Percentiles rank a stretch among this genome's conserved stretches.
Conservation (phyloP, 2,113 vertebrate genomes). For the Epinephelus fuscoguttatus region DNA sequence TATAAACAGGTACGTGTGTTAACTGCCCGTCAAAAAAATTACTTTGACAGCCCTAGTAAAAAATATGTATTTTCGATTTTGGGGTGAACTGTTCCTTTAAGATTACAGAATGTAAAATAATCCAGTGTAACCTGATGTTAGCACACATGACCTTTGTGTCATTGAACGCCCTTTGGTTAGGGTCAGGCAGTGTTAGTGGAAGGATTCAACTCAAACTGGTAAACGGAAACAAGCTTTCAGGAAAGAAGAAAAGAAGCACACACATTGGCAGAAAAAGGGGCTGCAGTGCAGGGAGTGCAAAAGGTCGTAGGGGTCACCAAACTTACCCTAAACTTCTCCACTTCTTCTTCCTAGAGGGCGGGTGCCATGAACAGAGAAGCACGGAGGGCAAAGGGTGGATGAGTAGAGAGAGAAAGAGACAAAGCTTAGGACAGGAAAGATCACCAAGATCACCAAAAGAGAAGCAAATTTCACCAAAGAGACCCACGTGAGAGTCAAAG, state of each 20-base stretch:
- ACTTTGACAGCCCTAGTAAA: no score
- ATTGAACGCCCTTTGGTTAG: slow-evolving; percentile 59
- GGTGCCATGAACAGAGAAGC: slow-evolving; percentile 95
- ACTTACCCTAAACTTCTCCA: slow-evolving; percentile 99
- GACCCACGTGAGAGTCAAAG: slow-evolving; percentile 82
- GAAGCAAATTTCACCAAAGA: slow-evolving; percentile 81
- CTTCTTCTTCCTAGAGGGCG: slow-evolving; percentile 99
- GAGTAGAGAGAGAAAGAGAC: slow-evolving; percentile 90
- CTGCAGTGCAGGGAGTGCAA: slow-evolving; percentile 78
- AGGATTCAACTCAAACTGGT: slow-evolving; percentile 53
- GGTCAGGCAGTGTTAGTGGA: slow-evolving; percentile 77
- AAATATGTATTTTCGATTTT: no score
- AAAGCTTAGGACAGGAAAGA: slow-evolving; percentile 95
- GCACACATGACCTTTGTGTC: slow-evolving; percentile 81
- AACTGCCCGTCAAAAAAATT: no score
- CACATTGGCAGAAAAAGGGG: slow-evolving; percentile 23
- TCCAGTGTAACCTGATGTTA: slow-evolving; percentile 27
- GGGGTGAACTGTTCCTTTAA: background rate
- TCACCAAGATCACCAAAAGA: slow-evolving; percentile 86
- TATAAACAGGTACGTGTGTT: no score
- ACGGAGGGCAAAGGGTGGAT: slow-evolving; percentile 89
- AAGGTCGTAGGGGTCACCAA: slow-evolving; percentile 77
- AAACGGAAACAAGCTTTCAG: slow-evolving; percentile 74
- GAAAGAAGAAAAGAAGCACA: slow-evolving; percentile 57
- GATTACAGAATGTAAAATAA: background rate